phyloP scores from a whole-genome alignment of 2,888 invertebrate genomes.

The Aspidiotus destructor region DNA sequence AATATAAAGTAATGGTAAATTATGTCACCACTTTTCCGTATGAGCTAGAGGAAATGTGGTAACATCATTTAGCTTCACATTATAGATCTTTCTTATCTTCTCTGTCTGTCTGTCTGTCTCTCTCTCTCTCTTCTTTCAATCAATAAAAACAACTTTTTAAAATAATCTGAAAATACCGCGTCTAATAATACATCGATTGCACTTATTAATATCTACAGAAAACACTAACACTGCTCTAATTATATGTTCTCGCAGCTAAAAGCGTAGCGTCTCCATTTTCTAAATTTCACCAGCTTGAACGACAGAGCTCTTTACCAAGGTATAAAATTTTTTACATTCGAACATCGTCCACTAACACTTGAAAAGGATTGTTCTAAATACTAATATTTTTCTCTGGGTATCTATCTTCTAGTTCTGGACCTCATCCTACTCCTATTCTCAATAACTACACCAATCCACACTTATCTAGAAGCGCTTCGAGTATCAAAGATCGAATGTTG shows the following conservation, averaged over 20 bases:
- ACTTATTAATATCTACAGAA: slow-evolving; percentile 19
- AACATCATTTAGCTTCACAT: no score
- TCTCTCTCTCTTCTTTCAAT: no score
- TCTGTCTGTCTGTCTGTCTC: no score
- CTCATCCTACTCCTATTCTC: slow-evolving; percentile 55
- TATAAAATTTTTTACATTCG: slow-evolving; percentile 43
- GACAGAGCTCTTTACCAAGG: slow-evolving; percentile 76
- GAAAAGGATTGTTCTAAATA: background rate
- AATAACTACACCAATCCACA: slow-evolving; percentile 77
- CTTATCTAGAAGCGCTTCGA: slow-evolving; percentile 81
- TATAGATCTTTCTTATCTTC: no score
- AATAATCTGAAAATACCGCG: no score
- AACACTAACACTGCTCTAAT: slow-evolving; percentile 6
- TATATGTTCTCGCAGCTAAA: slow-evolving; percentile 45
- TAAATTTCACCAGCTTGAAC: slow-evolving; percentile 84
- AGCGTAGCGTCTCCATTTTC: slow-evolving; percentile 73
- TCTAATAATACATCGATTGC: no score
- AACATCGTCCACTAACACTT: background rate
- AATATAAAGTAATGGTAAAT: no score
- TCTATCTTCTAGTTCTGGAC: slow-evolving; percentile 42
- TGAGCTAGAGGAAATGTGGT: no score
- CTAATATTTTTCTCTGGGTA: background rate
- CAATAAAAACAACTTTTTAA: no score
- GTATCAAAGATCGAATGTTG: slow-evolving; percentile 92
- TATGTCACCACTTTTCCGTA: no score